Base-by-base conservation (phyloP, 1,140 invertebrate genomes). In the Mercenaria mercenaria region DNA sequence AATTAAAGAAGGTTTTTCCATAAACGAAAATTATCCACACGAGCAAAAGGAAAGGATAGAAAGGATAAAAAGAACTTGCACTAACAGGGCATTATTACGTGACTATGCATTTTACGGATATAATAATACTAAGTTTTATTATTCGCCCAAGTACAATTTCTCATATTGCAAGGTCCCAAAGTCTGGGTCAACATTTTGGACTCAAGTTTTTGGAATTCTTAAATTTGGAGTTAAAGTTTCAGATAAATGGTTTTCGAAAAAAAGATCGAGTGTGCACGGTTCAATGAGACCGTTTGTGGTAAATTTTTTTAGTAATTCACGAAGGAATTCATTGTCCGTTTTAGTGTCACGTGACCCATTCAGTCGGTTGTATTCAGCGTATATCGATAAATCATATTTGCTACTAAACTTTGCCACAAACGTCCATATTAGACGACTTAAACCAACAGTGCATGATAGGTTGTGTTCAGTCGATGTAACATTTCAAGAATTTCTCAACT, bases 81-180 rank as follows among this genome's bases (percentile, higher is more conserved):
- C 26, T 29, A 29, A 64, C 6, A 8, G 0, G 6, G 59, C 3
- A 29, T 10, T 64, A 29, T 64, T 64, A 29, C 59, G 59, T 8
- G 26, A 64, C 10, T 29, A 2, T 64, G 6, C 29, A n/a, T 64
- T 29, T 26, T 10, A 26, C 1, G 59, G 59, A 6, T 1, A 64
- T 1, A 8, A 64, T n/a, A 64, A 64, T 11, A 26, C 59, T 4
- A 29, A 11, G 8, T 74, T 39, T 41, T 80, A 59, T 37, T 80
- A 50, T n/a, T 56, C 77, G 10, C 1, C 26, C 6, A 39, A 26
- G 6, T 59, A 80, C 34, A 15, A 59, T 8, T 56, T 80, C 34
- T 34, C 50, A 37, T 80, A 56, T 59, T 80, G 77, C 26, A 80
- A 80, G 34, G 77, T 80, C 2, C 77, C 77, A 26, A 76, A 76